phyloP scores from a whole-genome alignment of 2,113 vertebrate species.

The Mesitornis unicolor region DNA sequence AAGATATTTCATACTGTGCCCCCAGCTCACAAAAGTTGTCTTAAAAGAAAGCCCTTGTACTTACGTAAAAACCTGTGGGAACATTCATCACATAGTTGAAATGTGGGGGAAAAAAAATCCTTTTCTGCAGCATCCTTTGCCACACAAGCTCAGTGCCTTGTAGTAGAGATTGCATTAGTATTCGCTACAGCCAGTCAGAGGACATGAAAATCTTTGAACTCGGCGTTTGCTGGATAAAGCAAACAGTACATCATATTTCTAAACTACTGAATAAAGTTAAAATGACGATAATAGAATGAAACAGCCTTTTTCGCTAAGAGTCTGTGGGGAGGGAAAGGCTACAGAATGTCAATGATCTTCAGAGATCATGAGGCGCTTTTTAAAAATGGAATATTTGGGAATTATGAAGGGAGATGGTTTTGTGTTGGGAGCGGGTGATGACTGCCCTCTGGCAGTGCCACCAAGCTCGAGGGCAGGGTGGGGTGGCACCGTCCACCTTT shows the following conservation, averaged over 20 bases:
- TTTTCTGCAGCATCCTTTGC: background rate
- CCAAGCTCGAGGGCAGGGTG: rapidly evolving
- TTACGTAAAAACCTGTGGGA: background rate
- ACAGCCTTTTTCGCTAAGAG: background rate
- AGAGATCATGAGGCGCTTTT: background rate
- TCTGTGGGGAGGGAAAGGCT: background rate
- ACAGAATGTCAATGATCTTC: background rate
- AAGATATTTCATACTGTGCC: background rate
- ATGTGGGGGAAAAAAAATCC: background rate
- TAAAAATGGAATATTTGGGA: background rate
- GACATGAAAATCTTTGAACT: background rate
- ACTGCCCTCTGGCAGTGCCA: background rate
- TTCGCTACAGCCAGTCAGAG: background rate
- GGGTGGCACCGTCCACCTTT: rapidly evolving
- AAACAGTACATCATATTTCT: background rate
- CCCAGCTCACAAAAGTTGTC: background rate
- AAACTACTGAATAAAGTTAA: background rate
- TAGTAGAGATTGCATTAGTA: background rate
- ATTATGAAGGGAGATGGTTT: background rate
- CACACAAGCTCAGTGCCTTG: background rate
- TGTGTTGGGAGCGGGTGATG: background rate
- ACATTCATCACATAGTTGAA: background rate
- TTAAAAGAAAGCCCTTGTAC: background rate
- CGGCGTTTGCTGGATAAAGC: background rate
- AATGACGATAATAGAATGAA: background rate